Base-by-base conservation (phyloP, 2,888 invertebrate genomes). In the Seladonia tumulorum region DNA sequence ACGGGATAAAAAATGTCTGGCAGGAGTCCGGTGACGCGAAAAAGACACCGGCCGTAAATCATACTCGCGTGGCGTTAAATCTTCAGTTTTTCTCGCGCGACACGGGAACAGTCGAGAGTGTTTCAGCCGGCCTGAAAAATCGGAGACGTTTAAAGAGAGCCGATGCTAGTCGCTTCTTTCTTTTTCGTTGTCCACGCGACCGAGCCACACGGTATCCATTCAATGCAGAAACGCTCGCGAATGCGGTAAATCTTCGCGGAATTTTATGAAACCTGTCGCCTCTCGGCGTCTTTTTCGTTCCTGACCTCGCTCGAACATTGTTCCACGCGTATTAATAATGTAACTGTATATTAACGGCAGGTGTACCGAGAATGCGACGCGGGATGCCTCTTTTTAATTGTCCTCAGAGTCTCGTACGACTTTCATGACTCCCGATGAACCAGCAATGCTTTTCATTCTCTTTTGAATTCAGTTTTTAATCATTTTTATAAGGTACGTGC, bases 31-130 rank as follows among this genome's bases (percentile, higher is more conserved):
- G 39, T 42, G 53, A 79, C 53, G 25, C 35, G 82, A 82, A 82
- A 82, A 68, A 80, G 82, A 82, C 73, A 25, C 73, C 35, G 53
- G 18, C 53, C 14, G 81, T 82, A 82, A 82, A 74, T 82, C 82
- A 80, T 80, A 74, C 73, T 18, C 74, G 47, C 68, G 57, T 39
- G 66, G 74, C 81, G 82, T 82, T 80, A 74, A 82, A 70, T 80
- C 74, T 68, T 47, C 25, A 74, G 82, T 80, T 74, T 80, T 80
- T 82, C 74, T 39, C 53, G 82, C 29, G 68, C 49, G 35, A n/a
- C n/a, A n/a, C n/a, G n/a, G n/a, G n/a, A n/a, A n/a, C 66, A 39
- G 35, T 5, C 35, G 39, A 68, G 68, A n/a, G n/a, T n/a, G n/a
- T 70, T 70, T 42, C 42, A 18, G 10, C n/a, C n/a, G n/a, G 42